Percentiles rank a stretch among this genome's conserved stretches.
Evolutionary conservation across 2,797 vertebrate species (phyloP).

Genomic region (Simalia tracyae): DNA sequence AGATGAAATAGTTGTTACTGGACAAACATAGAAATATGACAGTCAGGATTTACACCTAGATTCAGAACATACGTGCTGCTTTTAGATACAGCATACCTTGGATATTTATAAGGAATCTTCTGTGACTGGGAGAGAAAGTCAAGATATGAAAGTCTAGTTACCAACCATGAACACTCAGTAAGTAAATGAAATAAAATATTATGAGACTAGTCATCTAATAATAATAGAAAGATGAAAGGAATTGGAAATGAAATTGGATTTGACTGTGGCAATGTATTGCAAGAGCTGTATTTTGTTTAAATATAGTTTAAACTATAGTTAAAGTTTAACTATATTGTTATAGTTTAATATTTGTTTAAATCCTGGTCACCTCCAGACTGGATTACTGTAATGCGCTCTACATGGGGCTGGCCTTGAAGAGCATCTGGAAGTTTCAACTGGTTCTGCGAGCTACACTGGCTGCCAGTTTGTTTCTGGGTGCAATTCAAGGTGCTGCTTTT

Average conservation of each 20-base stretch:
- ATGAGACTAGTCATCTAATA: not conserved
- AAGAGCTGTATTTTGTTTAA: not conserved
- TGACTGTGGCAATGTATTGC: not conserved
- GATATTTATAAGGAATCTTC: not conserved
- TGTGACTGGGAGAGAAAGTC: not conserved
- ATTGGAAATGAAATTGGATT: not conserved
- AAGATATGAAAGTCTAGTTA: not conserved
- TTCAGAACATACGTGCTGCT: not conserved
- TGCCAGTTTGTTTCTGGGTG: not conserved
- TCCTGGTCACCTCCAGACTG: not conserved
- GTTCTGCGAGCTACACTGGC: not conserved
- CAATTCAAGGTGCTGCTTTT: not conserved
- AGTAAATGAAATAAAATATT: not conserved
- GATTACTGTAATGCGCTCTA: not conserved
- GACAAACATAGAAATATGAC: not conserved
- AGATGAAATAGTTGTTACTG: not conserved
- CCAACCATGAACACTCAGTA: not conserved
- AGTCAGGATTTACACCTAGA: not conserved
- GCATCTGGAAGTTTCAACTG: not conserved
- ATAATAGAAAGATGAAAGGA: not conserved
- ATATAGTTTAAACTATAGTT: not conserved
- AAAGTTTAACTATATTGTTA: not conserved
- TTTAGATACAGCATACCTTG: not conserved
- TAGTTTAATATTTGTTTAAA: not conserved
- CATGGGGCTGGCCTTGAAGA: not conserved